Percentiles rank a stretch among this genome's conserved stretches.
These are phyloP conservation scores for Nycticryphes semicollaris DNA, from an alignment of 2,113 vertebrate genomes.

Conservation along the genomic window DNA sequence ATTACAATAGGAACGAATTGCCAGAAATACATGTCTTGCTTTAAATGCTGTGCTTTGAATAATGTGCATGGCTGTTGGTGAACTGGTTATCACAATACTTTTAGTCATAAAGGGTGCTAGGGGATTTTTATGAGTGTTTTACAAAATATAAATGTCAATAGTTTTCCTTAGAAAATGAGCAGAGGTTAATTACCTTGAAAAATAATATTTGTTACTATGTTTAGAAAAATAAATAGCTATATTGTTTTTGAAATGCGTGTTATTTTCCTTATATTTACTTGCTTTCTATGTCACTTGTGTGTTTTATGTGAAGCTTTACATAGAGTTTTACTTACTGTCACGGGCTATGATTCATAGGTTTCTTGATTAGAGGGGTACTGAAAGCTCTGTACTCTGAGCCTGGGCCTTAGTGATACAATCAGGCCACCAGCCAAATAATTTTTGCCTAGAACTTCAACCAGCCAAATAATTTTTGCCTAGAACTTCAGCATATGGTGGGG, in stretches of 20 bases:
- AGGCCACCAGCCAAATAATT: background rate
- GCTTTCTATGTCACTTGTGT: background rate
- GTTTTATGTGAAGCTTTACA: background rate
- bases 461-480: background rate
- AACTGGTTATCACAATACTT: background rate
- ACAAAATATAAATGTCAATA: background rate
- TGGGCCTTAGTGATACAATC: background rate
- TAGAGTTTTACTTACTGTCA: background rate
- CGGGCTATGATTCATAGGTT: background rate
- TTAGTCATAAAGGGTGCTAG: background rate
- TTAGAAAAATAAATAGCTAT: background rate
- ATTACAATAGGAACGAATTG: background rate
- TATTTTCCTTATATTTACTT: background rate
- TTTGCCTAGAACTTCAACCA: background rate
- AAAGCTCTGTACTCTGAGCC: background rate
- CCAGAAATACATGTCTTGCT: accelerated
- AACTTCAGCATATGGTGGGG: background rate
- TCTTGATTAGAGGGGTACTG: background rate
- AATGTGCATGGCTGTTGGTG: background rate
- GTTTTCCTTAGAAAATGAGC: background rate
- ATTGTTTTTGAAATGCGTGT: background rate
- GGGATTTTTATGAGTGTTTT: background rate
- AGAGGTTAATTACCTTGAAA: background rate
- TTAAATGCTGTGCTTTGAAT: background rate
- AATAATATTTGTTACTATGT: background rate